Evolutionary conservation across 2,797 vertebrate species (phyloP).

Genomic region (Hydrophis major): DNA sequence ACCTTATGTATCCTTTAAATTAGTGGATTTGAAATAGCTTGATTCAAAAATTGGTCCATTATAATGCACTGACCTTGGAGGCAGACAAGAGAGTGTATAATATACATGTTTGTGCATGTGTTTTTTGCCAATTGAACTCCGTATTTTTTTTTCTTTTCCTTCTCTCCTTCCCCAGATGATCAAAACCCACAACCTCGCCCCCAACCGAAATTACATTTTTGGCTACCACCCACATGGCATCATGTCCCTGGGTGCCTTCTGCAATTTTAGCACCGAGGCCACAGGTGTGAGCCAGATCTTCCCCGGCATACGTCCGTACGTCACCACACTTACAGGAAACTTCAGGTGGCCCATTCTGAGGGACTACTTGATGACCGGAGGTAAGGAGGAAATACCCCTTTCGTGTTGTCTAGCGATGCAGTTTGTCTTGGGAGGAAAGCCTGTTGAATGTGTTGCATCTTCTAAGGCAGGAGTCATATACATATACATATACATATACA

Average conservation of each 20-base stretch:
- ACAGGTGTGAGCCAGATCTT: constrained; percentile 93
- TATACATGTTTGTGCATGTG: background rate
- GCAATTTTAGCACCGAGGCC: constrained; percentile 96
- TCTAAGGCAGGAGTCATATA: too few species aligned
- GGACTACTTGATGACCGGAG: constrained; percentile 97
- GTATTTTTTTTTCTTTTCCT: accelerated
- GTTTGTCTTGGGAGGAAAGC: background rate
- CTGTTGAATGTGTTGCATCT: too few species aligned
- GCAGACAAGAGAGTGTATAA: too few species aligned
- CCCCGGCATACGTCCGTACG: constrained; percentile 88
- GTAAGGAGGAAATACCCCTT: constrained; percentile 68
- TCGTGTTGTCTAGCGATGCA: too few species aligned
- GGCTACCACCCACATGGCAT: constrained; percentile 97
- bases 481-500: too few species aligned
- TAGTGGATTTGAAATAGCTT: too few species aligned
- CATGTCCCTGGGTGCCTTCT: constrained; percentile 93
- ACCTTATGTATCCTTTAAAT: too few species aligned
- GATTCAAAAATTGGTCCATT: too few species aligned
- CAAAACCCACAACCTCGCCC: constrained; percentile 91
- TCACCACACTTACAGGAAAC: constrained; percentile 93
- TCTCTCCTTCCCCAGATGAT: constrained; percentile 79
- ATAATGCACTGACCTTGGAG: too few species aligned
- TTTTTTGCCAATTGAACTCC: background rate
- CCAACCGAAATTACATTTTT: constrained; percentile 94
- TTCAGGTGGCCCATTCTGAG: constrained; percentile 90